Base-by-base conservation (phyloP, 92 coral and sea anemone species). In the Epizoanthus rinbou region DNA sequence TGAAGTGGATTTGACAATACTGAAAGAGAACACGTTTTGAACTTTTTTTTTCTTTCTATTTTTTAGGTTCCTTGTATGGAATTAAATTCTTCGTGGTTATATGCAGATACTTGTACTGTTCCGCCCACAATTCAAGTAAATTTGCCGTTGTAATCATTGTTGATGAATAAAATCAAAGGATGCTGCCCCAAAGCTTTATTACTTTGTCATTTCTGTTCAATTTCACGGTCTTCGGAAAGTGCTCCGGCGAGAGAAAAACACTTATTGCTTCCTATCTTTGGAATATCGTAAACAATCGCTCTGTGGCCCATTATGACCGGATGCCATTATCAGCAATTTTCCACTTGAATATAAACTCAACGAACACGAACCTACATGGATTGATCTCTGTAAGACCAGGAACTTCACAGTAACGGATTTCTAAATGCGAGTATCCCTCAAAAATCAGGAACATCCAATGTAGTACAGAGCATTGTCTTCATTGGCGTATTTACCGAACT, bases 281-380 rank as follows among this genome's bases (percentile, higher is more conserved):
- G 73, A 33, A 67, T 67, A 67, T 33, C n/a, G 47, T 33, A 67
- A 33, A 24, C 47, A 67, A 67, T 67, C 31, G 73, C 47, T 33
- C 47, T 28, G 43, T 67, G 22, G 47, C 14, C 45, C 73, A 33
- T 5, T 67, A 33, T 67, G n/a, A 2, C 43, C 43, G 73, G 47
- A 67, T 25, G 73, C 39, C 73, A 33, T 33, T 16, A 67, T 15
- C 43, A 16, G 21, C 73, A 67, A 67, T 67, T 67, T 67, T 16
- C 73, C 47, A 33, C 73, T 67, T 67, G 73, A 67, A 33, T 19
- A 67, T 33, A 8, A 41, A 33, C 73, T 67, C 39, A 67, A 67
- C 22, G 23, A 31, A 43, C 47, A 67, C 50, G n/a, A 24, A 33
- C 47, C 6, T 13, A 16, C 41, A 37, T 11, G 71, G 22, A 10